phyloP scores from a whole-genome alignment of 2,888 invertebrate genomes.

The Lagria hirta region DNA sequence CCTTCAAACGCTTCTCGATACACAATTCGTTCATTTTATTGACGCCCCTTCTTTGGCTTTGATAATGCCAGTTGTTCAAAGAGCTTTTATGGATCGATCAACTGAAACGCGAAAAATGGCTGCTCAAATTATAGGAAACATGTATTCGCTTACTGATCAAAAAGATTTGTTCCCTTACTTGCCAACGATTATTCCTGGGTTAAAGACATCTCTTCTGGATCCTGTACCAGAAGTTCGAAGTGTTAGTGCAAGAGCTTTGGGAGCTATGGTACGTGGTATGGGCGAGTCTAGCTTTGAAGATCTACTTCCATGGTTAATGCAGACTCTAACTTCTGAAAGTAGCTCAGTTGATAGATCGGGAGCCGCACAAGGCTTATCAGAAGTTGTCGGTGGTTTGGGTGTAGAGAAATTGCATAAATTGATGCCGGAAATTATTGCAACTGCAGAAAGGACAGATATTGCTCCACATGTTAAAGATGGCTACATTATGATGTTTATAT shows the following conservation, averaged over 20 bases:
- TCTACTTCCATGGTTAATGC: constrained; percentile 97
- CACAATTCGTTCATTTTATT: constrained; percentile 98
- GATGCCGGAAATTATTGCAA: constrained; percentile 96
- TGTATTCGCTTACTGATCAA: constrained; percentile 98
- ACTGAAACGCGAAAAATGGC: constrained; percentile 99
- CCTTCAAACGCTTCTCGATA: constrained; percentile 90
- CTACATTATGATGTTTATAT: constrained; percentile 99
- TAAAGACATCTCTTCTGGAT: constrained; percentile 93
- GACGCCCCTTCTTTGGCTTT: constrained; percentile 97
- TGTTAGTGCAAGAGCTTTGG: constrained; percentile 93
- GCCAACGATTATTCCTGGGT: constrained; percentile 92
- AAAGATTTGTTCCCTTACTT: constrained; percentile 97
- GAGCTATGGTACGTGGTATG: constrained; percentile 97
- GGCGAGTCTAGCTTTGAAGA: constrained; percentile 96
- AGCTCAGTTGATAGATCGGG: constrained; percentile 96
- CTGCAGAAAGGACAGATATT: constrained; percentile 89
- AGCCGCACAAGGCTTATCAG: constrained; percentile 87
- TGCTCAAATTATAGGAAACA: constrained; percentile 98
- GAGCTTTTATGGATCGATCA: constrained; percentile 96
- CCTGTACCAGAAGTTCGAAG: constrained; percentile 97
- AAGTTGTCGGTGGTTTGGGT: constrained; percentile 95
- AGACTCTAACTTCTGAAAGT: constrained; percentile 91
- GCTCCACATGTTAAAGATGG: constrained; percentile 98
- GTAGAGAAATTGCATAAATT: constrained; percentile 92
- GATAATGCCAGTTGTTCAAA: constrained; percentile 98